These are phyloP conservation scores for Drosophila ambigua DNA, from an alignment of 1,140 invertebrate genomes.

Conservation along the genomic window DNA sequence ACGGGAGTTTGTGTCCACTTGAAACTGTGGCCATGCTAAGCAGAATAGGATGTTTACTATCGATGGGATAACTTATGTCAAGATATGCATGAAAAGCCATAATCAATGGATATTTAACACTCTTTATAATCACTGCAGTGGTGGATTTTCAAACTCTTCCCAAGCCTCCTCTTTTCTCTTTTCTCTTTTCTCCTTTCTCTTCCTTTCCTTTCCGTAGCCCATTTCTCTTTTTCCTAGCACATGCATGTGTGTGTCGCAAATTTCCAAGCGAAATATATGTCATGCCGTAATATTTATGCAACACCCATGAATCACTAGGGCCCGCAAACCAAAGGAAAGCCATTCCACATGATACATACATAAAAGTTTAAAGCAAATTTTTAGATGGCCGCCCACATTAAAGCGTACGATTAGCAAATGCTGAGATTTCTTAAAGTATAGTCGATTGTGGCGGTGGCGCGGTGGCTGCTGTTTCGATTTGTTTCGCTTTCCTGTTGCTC, in stretches of 20 bases:
- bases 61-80: no score
- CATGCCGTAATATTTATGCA: slow-evolving; percentile 42
- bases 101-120: not conserved
- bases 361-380: slow-evolving; percentile 26
- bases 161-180: not conserved
- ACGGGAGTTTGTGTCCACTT: not conserved
- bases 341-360: slow-evolving; percentile 8
- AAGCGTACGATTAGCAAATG: slow-evolving; percentile 59
- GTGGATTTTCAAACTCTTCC: not conserved
- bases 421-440: slow-evolving; percentile 33
- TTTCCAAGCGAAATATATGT: slow-evolving; percentile 8
- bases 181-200: not conserved
- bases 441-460: slow-evolving; percentile 36
- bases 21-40: no score
- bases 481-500: slow-evolving; percentile 18
- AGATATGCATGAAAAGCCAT: no score
- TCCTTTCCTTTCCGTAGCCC: no score
- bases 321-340: slow-evolving; percentile 26
- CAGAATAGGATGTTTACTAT: no score
- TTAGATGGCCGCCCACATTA: slow-evolving; percentile 55
- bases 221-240: not conserved
- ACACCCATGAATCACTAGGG: slow-evolving; percentile 37
- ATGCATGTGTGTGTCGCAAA: slow-evolving; percentile 4
- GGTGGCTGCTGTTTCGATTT: slow-evolving; percentile 22
- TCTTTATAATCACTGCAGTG: slow-evolving; percentile 2